A percentile compares a stretch with the other conserved stretches of the same genome.
Conservation (phyloP, 2,113 vertebrate genomes). For the Notarius lentiginosus region DNA sequence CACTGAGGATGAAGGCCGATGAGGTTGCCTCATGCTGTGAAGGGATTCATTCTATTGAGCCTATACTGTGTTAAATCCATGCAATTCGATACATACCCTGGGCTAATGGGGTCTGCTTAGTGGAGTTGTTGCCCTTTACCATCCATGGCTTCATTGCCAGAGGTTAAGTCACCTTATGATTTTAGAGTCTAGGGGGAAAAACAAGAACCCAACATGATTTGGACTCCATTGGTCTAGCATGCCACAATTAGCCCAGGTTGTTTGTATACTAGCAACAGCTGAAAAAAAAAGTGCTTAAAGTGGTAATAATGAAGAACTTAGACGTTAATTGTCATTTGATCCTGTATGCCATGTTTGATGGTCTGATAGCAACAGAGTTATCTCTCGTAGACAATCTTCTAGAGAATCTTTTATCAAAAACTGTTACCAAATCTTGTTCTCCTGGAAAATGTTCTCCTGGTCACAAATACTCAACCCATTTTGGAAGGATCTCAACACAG, state of each 20-base stretch:
- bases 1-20: slow-evolving; percentile 15
- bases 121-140: background rate
- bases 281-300: background rate
- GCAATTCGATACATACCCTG: slow-evolving; percentile 29
- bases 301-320: background rate
- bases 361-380: background rate
- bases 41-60: slow-evolving; percentile 39
- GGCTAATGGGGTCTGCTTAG: background rate
- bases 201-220: background rate
- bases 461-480: slow-evolving; percentile 42
- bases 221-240: background rate
- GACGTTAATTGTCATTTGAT: background rate
- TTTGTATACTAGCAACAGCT: background rate
- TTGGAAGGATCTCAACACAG: slow-evolving; percentile 51
- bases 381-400: background rate
- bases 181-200: background rate
- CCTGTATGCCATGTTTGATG: background rate
- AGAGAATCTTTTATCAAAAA: background rate
- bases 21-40: slow-evolving; percentile 25
- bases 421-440: background rate
- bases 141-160: background rate
- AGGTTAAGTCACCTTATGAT: background rate
- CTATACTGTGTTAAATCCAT: slow-evolving; percentile 37
- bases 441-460: slow-evolving; percentile 59
- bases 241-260: background rate